phyloP scores from a whole-genome alignment of 2,113 vertebrate genomes.

The Noturus placidus region DNA sequence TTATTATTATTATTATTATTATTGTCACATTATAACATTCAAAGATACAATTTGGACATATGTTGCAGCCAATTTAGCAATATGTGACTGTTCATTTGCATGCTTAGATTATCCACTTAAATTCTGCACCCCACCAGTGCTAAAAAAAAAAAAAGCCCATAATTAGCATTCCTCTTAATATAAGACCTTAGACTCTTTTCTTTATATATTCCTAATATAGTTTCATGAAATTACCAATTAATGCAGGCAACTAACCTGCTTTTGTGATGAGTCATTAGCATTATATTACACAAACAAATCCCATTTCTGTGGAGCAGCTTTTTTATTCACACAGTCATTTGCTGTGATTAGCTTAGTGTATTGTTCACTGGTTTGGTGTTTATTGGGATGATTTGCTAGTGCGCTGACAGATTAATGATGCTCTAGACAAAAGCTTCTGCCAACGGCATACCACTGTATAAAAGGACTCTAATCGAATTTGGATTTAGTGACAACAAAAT shows the following conservation, averaged over 20 bases:
- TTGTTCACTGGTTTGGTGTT: conserved; percentile 44
- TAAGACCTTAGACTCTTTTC: not conserved
- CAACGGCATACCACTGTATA: conserved; percentile 22
- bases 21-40: not conserved
- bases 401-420: conserved; percentile 45
- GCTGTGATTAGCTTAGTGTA: conserved; percentile 50
- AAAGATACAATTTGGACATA: not conserved
- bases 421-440: conserved; percentile 42
- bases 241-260: not conserved
- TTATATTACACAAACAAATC: conserved; percentile 17
- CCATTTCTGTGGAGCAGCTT: conserved; percentile 15
- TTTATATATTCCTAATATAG: not conserved
- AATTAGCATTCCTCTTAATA: not conserved
- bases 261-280: not conserved
- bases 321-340: conserved; percentile 46
- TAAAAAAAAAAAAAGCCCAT: not conserved
- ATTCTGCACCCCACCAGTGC: not conserved
- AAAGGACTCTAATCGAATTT: conserved; percentile 34
- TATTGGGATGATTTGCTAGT: conserved; percentile 49
- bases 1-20: not conserved
- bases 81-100: not conserved
- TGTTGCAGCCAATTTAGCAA: not conserved
- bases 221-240: not conserved
- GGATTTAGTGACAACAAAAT: conserved; percentile 26
- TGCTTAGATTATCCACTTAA: not conserved